These are phyloP conservation scores for Macquaria australasica DNA, from an alignment of 2,113 vertebrate species.

Conservation along the genomic window DNA sequence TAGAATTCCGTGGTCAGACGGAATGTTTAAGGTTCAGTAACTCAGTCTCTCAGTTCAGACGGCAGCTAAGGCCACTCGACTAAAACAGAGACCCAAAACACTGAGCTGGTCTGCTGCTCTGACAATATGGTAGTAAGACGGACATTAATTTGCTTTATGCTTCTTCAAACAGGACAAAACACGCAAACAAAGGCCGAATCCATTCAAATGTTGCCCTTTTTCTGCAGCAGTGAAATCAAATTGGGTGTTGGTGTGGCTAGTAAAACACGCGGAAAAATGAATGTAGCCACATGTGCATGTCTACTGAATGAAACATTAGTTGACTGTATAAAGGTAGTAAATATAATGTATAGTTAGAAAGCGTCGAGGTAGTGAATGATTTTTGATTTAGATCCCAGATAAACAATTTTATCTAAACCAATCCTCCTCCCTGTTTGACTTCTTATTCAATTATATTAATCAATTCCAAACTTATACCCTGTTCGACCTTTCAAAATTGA, in stretches of 20 bases:
- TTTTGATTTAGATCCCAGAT: neutral
- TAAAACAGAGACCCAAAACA: constrained; percentile 1
- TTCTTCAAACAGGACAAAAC: neutral
- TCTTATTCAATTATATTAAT: neutral
- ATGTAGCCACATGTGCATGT: neutral
- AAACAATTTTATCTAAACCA: neutral
- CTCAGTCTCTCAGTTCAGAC: constrained; percentile 41
- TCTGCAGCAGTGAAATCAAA: neutral
- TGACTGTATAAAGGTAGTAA: neutral
- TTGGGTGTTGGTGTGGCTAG: neutral
- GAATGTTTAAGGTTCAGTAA: constrained; percentile 76
- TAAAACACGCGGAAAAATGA: neutral
- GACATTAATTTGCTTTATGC: neutral
- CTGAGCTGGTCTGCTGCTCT: neutral
- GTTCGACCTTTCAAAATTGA: neutral
- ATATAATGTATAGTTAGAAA: neutral
- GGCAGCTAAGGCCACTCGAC: constrained; percentile 32
- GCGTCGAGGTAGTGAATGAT: neutral
- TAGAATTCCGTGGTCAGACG: constrained; percentile 63
- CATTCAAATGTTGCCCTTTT: neutral
- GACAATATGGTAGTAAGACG: neutral
- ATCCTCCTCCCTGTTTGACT: neutral
- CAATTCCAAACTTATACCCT: neutral
- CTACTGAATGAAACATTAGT: neutral
- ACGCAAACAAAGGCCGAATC: neutral